Evolutionary conservation across 2,797 vertebrate species (phyloP), one percentile per base, ranked within the genome.

Genomic region (Macroramphosus scolopax): DNA sequence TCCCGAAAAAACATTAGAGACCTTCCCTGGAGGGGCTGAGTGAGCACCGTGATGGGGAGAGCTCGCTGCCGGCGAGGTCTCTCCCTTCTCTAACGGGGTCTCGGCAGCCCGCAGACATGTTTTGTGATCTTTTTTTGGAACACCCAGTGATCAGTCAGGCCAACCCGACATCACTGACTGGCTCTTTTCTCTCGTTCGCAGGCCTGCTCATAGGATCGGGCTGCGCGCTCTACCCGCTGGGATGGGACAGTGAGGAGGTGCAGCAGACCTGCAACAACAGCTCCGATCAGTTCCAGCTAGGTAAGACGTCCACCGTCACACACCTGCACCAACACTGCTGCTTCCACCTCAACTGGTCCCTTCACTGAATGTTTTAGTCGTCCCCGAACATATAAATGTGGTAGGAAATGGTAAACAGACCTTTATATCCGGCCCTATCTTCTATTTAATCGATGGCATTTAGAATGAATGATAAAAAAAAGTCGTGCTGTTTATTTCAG

Each of bases 201-300:
- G 96, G 95, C 59, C 83, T 98, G 80, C 83, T 98, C 73, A 95
- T 98, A 0, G 95, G 95, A 17, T 95, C 96, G 2, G 96, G 96
- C 52, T 98, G 96, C 37, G 95, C 95, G 1, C 93, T 98, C 57
- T 98, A 97, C 66, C 95, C 96, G 2, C 75, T 98, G 85, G 96
- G 95, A 65, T 98, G 95, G 96, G 94, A 94, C 87, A 97, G 95
- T 26, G 96, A 98, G 84, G 96, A 98, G 74, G 93, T 98, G 35
- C 89, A 87, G 51, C 96, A 98, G 87, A 94, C 95, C 36, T 98
- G 96, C 86, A 93, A 91, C 72, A 96, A 98, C 85, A 81, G 88
- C 78, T 98, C 96, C 4, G 87, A 91, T 74, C 96, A 97, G 82
- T 98, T 94, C 84, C 87, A 93, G 64, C 72, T 98, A 60, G 96